Percentiles rank a stretch among this genome's conserved stretches.
Conservation (phyloP, 2,113 vertebrate genomes). For the Osmerus eperlanus region DNA sequence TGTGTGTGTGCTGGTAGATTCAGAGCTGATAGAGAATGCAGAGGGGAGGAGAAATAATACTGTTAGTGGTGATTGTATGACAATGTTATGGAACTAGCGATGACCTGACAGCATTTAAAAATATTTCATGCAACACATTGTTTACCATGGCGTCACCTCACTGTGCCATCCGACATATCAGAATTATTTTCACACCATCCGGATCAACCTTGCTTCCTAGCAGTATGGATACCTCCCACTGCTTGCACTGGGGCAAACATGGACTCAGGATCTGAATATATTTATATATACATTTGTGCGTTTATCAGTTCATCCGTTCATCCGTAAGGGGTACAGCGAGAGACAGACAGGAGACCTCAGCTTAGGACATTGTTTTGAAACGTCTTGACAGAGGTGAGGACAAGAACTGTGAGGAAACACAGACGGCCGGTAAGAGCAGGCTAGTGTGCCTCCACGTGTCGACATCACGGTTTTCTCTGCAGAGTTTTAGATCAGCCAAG, state of each 20-base stretch:
- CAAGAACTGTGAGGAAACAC: too few relatives aligned
- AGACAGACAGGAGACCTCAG: background rate
- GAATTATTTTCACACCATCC: conserved; percentile 12
- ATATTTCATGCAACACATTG: conserved; percentile 37
- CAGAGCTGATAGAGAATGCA: conserved; percentile 34
- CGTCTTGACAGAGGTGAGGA: too few relatives aligned
- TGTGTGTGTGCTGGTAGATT: conserved; percentile 6
- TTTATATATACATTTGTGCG: conserved; percentile 17
- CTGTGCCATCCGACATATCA: conserved; percentile 46
- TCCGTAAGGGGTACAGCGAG: background rate
- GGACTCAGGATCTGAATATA: conserved; percentile 31
- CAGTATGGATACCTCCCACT: conserved; percentile 15
- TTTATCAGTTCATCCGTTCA: background rate
- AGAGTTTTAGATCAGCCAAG: too few relatives aligned
- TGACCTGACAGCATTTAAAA: conserved; percentile 34
- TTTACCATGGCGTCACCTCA: conserved; percentile 58
- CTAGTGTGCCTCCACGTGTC: too few relatives aligned
- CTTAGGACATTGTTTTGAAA: too few relatives aligned
- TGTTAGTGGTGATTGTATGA: conserved; percentile 32
- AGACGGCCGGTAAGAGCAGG: too few relatives aligned
- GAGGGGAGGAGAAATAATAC: conserved; percentile 19
- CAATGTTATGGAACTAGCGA: conserved; percentile 38
- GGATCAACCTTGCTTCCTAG: conserved; percentile 7
- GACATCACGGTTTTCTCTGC: too few relatives aligned
- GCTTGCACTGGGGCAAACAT: background rate